A percentile compares a stretch with the other conserved stretches of the same genome.
Conservation (phyloP, 2,888 invertebrate genomes). For the Poecilus cupreus region DNA sequence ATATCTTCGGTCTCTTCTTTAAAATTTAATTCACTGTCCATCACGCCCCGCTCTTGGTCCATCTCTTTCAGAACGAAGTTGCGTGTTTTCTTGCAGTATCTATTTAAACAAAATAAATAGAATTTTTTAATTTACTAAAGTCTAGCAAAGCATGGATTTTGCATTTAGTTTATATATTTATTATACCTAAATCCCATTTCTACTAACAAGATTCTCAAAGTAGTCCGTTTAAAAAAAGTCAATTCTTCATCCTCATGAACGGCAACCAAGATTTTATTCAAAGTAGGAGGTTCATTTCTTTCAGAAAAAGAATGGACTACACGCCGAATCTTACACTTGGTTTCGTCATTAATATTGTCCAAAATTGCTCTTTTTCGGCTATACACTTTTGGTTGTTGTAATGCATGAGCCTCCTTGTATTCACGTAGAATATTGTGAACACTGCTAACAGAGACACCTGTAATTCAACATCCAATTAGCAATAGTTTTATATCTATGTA, state of each 20-base stretch:
- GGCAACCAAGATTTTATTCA: conserved; percentile 12
- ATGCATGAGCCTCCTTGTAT: neutral
- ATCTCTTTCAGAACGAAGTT: conserved; percentile 5
- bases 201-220: neutral
- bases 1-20: too few species aligned
- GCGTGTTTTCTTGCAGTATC: conserved; percentile 9
- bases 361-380: conserved; percentile 20
- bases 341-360: conserved; percentile 25
- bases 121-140: too few species aligned
- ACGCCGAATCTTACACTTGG: neutral
- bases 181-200: conserved; percentile 8
- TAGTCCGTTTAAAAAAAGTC: conserved; percentile 1
- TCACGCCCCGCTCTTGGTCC: too few species aligned
- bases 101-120: too few species aligned
- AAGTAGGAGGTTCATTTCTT: conserved; percentile 13
- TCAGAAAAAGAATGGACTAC: conserved; percentile 9
- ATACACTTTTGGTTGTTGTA: neutral
- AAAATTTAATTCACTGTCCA: too few species aligned
- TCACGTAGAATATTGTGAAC: conserved; percentile 1
- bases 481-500: too few species aligned
- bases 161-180: too few species aligned
- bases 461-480: too few species aligned
- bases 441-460: neutral
- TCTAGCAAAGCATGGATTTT: too few species aligned
- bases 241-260: conserved; percentile 2